phyloP scores from a whole-genome alignment of 2,797 vertebrate genomes.

The Capromys pilorides region DNA sequence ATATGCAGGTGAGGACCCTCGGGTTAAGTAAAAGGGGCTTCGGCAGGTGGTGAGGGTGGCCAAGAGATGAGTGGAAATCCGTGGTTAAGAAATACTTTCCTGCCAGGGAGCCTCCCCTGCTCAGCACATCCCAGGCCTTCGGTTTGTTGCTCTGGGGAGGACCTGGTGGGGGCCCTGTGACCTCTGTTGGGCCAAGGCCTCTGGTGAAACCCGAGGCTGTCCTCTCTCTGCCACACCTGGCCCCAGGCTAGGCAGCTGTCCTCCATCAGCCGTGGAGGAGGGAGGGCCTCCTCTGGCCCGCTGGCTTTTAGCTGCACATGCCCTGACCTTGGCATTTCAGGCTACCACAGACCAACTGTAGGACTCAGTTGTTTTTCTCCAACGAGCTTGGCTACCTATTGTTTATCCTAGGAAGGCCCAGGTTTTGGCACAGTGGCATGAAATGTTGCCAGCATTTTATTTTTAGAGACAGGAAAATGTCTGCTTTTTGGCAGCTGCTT shows the following conservation, averaged over 20 bases:
- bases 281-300: neutral
- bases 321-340: neutral
- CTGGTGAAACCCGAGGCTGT: neutral
- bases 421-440: conserved; percentile 58
- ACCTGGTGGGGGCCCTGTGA: neutral
- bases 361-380: neutral
- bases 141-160: neutral
- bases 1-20: neutral
- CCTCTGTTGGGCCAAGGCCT: conserved; percentile 25
- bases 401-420: conserved; percentile 70
- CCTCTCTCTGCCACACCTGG: conserved; percentile 5
- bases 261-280: neutral
- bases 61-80: neutral
- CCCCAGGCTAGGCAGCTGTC: neutral
- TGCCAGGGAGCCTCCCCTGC: neutral
- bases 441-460: conserved; percentile 63
- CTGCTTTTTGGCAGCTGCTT: conserved; percentile 72
- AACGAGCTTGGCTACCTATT: conserved; percentile 60
- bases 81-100: neutral
- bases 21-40: neutral
- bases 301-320: neutral
- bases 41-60: conserved; percentile 1
- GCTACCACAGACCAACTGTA: neutral
- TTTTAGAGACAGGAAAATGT: conserved; percentile 79
- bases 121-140: neutral